Evolutionary conservation across 2,888 invertebrate genomes (phyloP), one percentile per base, ranked within the genome.

Genomic region (Adineta ricciae): DNA sequence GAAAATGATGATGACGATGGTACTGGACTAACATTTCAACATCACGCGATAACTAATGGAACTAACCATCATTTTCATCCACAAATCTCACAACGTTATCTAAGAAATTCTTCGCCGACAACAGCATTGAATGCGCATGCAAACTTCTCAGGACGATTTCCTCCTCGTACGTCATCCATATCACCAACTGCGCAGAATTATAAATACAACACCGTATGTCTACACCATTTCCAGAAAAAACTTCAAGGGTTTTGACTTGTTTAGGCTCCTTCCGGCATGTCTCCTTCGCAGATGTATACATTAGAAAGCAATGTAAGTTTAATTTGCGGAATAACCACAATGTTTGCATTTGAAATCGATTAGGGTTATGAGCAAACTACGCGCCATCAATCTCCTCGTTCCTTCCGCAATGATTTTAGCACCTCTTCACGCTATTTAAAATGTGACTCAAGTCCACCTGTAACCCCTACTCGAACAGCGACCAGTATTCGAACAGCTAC

Each of bases 171-270:
- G 27, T 78, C 73, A 41, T 38, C 73, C 21, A 19, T 50, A 56
- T 78, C 73, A 41, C 73, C 73, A 41, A 94, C 88, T 94, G 94
- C 90, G 94, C 94, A 78, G 90, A 92, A 94, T 89, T 96, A 96
- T 92, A 97, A 97, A 92, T 97, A 97, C 91, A 96, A 96, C 91
- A 97, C 97, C 91, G 96, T 97, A 92, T 93, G 94, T 92, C 54
- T 46, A 72, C 14, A 27, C 86, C 27, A 32, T 19, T 49, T 19
- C 72, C n/a, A 27, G 9, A 14, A 41, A 49, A 21, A 36, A 54
- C 11, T 8, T 9, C n/a, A 16, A 32, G n/a, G 21, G 46, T 38
- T 46, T 78, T 84, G 87, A 85, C 84, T 88, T 87, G 87, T 89
- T 49, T 92, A 95, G 94, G 95, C 95, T 90, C 95, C 95, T 89